Percentiles rank a stretch among this genome's conserved stretches.
Evolutionary conservation across 2,797 vertebrate genomes (phyloP).

Genomic region (Artibeus jamaicensis): DNA sequence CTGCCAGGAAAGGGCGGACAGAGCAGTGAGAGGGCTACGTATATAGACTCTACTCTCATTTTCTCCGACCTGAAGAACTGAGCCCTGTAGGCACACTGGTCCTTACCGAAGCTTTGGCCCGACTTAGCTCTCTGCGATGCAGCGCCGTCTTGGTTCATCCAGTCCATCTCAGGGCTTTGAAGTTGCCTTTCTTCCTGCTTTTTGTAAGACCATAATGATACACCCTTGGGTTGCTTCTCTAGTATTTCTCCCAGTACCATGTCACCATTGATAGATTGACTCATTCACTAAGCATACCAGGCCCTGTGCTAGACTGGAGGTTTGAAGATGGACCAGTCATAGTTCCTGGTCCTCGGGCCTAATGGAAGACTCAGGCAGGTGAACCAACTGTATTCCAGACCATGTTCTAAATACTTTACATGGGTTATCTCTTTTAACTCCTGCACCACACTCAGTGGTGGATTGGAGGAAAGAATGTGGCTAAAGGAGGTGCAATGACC

Average conservation of each 20-base stretch:
- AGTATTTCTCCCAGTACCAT: not conserved
- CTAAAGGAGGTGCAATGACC: not conserved
- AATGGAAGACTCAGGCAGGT: not conserved
- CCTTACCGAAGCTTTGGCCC: not conserved
- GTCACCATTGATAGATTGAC: not conserved
- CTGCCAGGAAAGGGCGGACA: not conserved
- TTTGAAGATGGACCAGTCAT: not conserved
- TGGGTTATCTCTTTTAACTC: not conserved
- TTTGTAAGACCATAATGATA: not conserved
- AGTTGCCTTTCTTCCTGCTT: not conserved
- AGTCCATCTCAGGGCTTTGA: not conserved
- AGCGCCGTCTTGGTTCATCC: not conserved
- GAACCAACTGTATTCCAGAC: not conserved
- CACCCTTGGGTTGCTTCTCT: not conserved
- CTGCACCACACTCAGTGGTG: not conserved
- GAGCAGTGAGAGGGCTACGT: not conserved
- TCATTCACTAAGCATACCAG: not conserved
- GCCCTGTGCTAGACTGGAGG: not conserved
- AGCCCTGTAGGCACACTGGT: not conserved
- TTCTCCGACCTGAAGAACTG: not conserved
- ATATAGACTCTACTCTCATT: not conserved
- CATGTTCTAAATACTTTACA: not conserved
- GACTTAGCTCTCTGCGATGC: not conserved
- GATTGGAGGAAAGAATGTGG: not conserved
- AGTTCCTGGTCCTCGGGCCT: not conserved